These are phyloP conservation scores for Cerastis rubricosa DNA, from an alignment of 2,888 invertebrate species.

Conservation along the genomic window DNA sequence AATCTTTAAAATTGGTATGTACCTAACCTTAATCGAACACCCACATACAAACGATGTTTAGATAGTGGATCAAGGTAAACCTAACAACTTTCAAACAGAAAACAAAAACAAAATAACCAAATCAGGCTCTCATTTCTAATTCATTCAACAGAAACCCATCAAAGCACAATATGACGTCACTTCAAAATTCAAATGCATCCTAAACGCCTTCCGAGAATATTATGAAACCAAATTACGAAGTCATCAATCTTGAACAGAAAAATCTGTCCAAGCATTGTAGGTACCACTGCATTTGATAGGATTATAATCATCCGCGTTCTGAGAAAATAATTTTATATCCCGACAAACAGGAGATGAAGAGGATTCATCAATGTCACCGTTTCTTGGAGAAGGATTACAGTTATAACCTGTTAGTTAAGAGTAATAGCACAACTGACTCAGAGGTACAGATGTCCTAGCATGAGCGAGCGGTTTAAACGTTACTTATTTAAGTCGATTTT, in stretches of 20 bases:
- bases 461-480: background rate
- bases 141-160: slow-evolving; percentile 33
- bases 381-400: slow-evolving; percentile 64
- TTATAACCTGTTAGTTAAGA: slow-evolving; percentile 55
- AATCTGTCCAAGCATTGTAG: slow-evolving; percentile 33
- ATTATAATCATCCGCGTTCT: slow-evolving; percentile 52
- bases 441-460: slow-evolving; percentile 16
- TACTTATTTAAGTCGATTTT: background rate
- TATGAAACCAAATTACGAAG: slow-evolving; percentile 31
- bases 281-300: slow-evolving; percentile 47
- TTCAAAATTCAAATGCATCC: slow-evolving; percentile 32
- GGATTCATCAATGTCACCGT: slow-evolving; percentile 67
- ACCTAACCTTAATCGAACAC: background rate
- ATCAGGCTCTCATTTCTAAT: slow-evolving; percentile 22
- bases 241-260: slow-evolving; percentile 33
- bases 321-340: slow-evolving; percentile 56
- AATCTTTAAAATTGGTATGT: background rate
- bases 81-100: background rate
- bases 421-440: slow-evolving; percentile 59
- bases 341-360: slow-evolving; percentile 63
- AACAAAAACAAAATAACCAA: slow-evolving; percentile 9
- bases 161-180: slow-evolving; percentile 39
- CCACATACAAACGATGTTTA: background rate
- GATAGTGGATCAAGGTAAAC: background rate
- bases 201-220: slow-evolving; percentile 46